Percentiles rank a stretch among this genome's conserved stretches.
Evolutionary conservation across 2,888 invertebrate genomes (phyloP).

Genomic region (Pharmacophagus antenor): DNA sequence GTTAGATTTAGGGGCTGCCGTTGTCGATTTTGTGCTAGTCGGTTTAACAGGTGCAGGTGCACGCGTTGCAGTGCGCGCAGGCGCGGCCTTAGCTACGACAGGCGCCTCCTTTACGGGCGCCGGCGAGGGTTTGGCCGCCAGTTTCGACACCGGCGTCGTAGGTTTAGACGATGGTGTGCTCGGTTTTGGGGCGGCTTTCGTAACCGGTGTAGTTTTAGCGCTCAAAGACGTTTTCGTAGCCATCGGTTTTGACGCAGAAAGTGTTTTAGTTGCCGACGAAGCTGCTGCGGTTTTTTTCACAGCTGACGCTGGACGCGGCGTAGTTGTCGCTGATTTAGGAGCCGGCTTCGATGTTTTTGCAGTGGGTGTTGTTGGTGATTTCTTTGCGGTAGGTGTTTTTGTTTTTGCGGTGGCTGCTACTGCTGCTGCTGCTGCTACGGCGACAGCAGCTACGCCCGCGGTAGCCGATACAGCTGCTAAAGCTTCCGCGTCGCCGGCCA

Average conservation of each 20-base stretch:
- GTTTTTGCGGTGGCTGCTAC: constrained; percentile 40
- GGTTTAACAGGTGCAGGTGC: constrained; percentile 34
- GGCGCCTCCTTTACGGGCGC: constrained; percentile 33
- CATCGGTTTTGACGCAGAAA: constrained; percentile 37
- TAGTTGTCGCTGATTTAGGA: constrained; percentile 41
- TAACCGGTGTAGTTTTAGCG: constrained; percentile 32
- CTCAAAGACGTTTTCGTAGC: constrained; percentile 34
- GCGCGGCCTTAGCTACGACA: constrained; percentile 58
- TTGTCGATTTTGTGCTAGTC: constrained; percentile 39
- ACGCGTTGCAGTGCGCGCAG: constrained; percentile 35
- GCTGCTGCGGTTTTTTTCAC: constrained; percentile 43
- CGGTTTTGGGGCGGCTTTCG: constrained; percentile 41
- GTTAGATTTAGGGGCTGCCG: constrained; percentile 36
- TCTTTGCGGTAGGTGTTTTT: constrained; percentile 41
- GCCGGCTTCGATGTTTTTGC: constrained; percentile 48
- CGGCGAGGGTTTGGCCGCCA: constrained; percentile 34
- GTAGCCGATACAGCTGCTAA: constrained; percentile 50
- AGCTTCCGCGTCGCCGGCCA: constrained; percentile 44
- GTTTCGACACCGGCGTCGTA: constrained; percentile 38
- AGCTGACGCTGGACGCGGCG: constrained; percentile 41
- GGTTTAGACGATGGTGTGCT: constrained; percentile 45
- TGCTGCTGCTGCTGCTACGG: constrained; percentile 34
- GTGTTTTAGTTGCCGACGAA: constrained; percentile 33
- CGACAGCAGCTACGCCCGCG: constrained; percentile 43
- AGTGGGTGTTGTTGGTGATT: constrained; percentile 42